phyloP scores from a whole-genome alignment of 2,113 vertebrate genomes.

The Thomomys bottae region DNA sequence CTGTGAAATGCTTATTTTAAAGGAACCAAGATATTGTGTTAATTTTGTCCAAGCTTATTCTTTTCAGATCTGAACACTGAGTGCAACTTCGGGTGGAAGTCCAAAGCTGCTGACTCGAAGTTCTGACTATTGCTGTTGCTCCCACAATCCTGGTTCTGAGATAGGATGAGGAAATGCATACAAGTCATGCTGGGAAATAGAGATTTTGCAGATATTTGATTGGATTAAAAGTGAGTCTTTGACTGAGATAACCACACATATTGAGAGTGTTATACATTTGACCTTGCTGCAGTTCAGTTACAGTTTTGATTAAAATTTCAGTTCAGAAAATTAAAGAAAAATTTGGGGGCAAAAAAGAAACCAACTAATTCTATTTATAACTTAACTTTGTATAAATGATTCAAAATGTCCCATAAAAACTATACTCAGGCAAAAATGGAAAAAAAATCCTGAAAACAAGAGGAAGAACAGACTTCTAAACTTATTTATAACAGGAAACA shows the following conservation, averaged over 20 bases:
- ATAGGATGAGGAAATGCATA: background rate
- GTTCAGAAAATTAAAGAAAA: slow-evolving; percentile 14
- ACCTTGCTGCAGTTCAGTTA: background rate
- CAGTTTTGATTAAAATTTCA: background rate
- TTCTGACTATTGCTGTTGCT: background rate
- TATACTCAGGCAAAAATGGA: background rate
- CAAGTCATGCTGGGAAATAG: background rate
- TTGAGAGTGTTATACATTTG: too few relatives aligned
- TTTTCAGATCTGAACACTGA: background rate
- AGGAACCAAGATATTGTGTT: background rate
- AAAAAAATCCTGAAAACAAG: background rate
- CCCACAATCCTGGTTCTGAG: background rate
- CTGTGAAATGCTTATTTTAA: background rate
- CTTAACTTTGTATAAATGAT: background rate
- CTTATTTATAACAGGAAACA: slow-evolving; percentile 65
- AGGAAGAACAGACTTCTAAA: slow-evolving; percentile 41
- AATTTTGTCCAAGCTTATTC: background rate
- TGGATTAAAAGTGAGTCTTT: background rate
- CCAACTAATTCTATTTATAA: slow-evolving; percentile 7
- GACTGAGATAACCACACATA: too few relatives aligned
- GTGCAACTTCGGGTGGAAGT: background rate
- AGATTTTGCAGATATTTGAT: background rate
- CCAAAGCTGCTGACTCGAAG: background rate
- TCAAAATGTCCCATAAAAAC: background rate
- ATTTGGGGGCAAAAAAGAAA: background rate